Evolutionary conservation across 2,797 vertebrate species (phyloP).

Genomic region (Peromyscus aztecus): DNA sequence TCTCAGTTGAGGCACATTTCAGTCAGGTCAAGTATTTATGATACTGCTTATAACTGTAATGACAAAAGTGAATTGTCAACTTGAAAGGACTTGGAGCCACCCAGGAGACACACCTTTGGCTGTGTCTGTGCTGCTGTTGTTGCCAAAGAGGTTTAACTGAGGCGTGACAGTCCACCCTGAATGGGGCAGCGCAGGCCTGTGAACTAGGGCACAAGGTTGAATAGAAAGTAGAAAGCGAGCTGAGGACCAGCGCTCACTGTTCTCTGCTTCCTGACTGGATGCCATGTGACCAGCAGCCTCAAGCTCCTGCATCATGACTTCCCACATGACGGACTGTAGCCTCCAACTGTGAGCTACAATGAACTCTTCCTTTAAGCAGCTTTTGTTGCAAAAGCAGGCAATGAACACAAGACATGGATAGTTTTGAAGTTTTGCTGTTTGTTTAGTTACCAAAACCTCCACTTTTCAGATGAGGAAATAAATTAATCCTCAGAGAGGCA

Average conservation of each 20-base stretch:
- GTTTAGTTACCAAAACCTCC: neutral
- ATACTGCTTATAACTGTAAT: neutral
- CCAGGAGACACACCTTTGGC: neutral
- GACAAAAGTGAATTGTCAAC: neutral
- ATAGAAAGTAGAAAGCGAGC: neutral
- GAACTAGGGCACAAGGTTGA: neutral
- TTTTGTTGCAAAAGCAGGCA: neutral
- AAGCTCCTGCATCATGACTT: neutral
- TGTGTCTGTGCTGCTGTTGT: too few relatives aligned
- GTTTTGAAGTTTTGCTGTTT: neutral
- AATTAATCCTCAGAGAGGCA: neutral
- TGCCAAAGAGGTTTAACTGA: neutral
- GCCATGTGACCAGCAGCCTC: neutral
- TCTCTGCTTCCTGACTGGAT: neutral
- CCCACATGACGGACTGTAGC: neutral
- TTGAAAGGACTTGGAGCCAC: neutral
- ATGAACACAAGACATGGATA: neutral
- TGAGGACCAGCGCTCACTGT: fast-evolving
- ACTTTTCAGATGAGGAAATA: neutral
- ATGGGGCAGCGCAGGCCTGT: neutral
- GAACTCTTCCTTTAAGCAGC: neutral
- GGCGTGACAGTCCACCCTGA: too few relatives aligned
- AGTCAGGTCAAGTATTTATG: neutral
- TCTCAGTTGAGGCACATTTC: neutral
- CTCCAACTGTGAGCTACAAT: too few relatives aligned